Base-by-base conservation (phyloP, 92 coral and sea anemone genomes). In the Epizoanthus ramosus region DNA sequence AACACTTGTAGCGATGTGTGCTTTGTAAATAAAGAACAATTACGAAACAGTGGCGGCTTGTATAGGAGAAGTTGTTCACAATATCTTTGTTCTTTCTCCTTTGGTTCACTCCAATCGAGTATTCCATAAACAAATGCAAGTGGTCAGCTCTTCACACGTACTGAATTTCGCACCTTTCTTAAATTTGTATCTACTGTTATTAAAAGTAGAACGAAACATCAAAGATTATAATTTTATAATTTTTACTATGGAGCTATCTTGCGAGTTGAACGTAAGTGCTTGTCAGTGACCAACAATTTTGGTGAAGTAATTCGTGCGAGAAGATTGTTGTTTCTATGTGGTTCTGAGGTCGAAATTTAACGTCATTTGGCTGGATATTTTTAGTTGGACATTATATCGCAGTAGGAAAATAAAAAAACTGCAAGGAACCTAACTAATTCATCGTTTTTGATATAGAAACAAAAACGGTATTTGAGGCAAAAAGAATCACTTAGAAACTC, bases 71-170 rank as follows among this genome's bases (percentile, higher is more conserved):
- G 9, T 31, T 12, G 21, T 28, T 43, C 8, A 22, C 37, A 16
- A 21, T 37, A 60, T 39, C 47, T 76, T 8, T n/a, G 37, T 35
- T 58, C 16, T 37, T 43, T 77, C 43, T 77, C 72, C 35, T 31
- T 37, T 41, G 16, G 50, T 50, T 50, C 54, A 61, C 15, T 39
- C 24, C 10, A 16, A 16, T 39, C 53, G 21, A 37, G 65, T 50
- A 13, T 39, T 77, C 60, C 22, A 18, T 17, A 39, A 77, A 41
- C 71, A 60, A n/a, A 77, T 41, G 50, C 58, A 41, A 77, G 82
- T 59, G 71, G 63, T 60, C 22, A 16, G 22, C 82, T 59, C 56
- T 61, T 77, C 37, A 19, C 59, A 63, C 23, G 21, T 61, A 33
- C 35, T 18, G 19, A 33, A 47, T 73, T 52, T 53, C 60, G 6